Percentiles rank a stretch among this genome's conserved stretches.
Conservation (phyloP, 2,888 invertebrate genomes). For the Ennomos quercinarius region DNA sequence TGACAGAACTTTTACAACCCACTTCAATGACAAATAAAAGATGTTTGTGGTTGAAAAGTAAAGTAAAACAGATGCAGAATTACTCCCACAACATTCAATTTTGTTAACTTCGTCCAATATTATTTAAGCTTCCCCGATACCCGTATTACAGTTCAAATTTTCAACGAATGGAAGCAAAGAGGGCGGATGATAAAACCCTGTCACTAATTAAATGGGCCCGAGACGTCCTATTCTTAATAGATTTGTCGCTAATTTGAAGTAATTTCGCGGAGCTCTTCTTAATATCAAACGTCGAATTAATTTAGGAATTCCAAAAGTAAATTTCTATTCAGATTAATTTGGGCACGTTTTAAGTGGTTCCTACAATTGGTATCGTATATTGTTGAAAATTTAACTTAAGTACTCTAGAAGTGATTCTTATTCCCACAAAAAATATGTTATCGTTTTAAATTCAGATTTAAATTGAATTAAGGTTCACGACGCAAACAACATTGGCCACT, state of each 20-base stretch:
- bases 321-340: constrained; percentile 24
- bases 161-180: constrained; percentile 72
- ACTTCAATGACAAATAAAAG: constrained; percentile 36
- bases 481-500: no score
- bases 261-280: constrained; percentile 65
- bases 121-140: constrained; percentile 77
- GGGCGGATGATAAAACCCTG: constrained; percentile 79
- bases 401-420: no score
- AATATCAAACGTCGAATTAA: constrained; percentile 68
- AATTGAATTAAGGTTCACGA: no score
- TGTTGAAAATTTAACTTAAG: neutral
- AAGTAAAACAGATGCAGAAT: constrained; percentile 42
- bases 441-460: no score
- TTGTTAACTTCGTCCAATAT: constrained; percentile 64
- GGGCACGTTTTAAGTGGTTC: constrained; percentile 20
- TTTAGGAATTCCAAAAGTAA: constrained; percentile 47
- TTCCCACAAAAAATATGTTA: no score
- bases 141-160: constrained; percentile 72
- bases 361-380: neutral
- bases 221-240: constrained; percentile 79
- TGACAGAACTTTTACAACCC: constrained; percentile 41
- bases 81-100: constrained; percentile 49
- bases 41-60: constrained; percentile 18
- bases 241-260: constrained; percentile 81
- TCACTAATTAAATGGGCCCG: constrained; percentile 82